These are phyloP conservation scores for Narcine bancroftii DNA, from an alignment of 2,113 vertebrate species.

Conservation along the genomic window DNA sequence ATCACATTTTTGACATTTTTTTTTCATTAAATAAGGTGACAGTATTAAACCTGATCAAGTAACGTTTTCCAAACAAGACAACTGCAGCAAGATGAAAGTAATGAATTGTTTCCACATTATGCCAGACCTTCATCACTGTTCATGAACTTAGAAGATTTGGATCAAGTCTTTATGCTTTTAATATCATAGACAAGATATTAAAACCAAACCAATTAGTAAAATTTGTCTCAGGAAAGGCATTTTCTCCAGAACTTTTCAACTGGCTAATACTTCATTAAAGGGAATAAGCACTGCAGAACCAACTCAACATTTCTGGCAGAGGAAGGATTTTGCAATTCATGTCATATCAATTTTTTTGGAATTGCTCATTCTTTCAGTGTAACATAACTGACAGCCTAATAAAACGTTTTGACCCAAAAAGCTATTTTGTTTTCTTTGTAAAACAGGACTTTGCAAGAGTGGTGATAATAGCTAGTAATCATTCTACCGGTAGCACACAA, in stretches of 20 bases:
- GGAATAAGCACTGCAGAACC: not conserved
- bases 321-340: not conserved
- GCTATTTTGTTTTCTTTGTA: not conserved
- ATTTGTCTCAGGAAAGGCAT: not conserved
- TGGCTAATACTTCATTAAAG: not conserved
- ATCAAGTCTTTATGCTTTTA: not conserved
- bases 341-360: not conserved
- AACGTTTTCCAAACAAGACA: not conserved
- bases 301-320: not conserved
- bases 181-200: not conserved
- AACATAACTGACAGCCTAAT: not conserved
- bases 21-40: not conserved
- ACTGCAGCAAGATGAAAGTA: not conserved
- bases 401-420: not conserved
- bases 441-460: not conserved
- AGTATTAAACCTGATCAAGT: not conserved
- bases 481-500: not conserved
- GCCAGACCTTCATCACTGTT: not conserved
- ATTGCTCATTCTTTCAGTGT: not conserved
- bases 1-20: not conserved
- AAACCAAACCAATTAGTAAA: not conserved
- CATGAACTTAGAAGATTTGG: not conserved
- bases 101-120: not conserved
- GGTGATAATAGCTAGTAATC: not conserved
- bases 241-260: not conserved